A percentile compares a stretch with the other conserved stretches of the same genome.
These are phyloP conservation scores for Staurois parvus DNA, from an alignment of 2,797 vertebrate genomes.

Conservation along the genomic window DNA sequence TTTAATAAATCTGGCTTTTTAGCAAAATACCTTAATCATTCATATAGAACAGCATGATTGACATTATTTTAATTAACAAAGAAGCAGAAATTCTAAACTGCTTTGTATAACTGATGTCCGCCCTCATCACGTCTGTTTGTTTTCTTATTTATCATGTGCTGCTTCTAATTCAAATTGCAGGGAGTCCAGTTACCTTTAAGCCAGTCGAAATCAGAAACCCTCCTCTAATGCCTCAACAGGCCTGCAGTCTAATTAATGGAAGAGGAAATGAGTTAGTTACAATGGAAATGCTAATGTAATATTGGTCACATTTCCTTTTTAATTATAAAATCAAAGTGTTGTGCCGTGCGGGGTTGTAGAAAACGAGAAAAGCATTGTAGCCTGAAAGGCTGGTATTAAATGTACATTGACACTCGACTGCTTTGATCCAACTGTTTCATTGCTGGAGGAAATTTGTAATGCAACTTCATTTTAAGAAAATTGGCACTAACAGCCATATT, in stretches of 20 bases:
- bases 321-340: conserved; percentile 44
- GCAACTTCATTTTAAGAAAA: background rate
- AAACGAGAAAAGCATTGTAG: conserved; percentile 21
- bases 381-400: conserved; percentile 27
- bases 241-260: conserved; percentile 45
- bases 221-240: conserved; percentile 21
- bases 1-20: too few relatives aligned
- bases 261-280: conserved; percentile 36
- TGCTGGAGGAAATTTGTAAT: background rate
- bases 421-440: conserved; percentile 8
- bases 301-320: conserved; percentile 51
- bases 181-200: conserved; percentile 20
- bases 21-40: too few relatives aligned
- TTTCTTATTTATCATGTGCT: conserved; percentile 11
- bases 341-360: conserved; percentile 1
- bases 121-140: background rate
- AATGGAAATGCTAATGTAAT: conserved; percentile 52
- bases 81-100: conserved; percentile 22
- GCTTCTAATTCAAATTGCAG: conserved; percentile 39
- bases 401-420: background rate
- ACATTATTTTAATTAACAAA: conserved; percentile 37
- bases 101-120: background rate
- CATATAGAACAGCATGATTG: background rate
- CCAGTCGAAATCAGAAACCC: conserved; percentile 41
- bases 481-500: background rate